Conservation (phyloP, 2,113 vertebrate genomes). For the Cyanistes caeruleus region DNA sequence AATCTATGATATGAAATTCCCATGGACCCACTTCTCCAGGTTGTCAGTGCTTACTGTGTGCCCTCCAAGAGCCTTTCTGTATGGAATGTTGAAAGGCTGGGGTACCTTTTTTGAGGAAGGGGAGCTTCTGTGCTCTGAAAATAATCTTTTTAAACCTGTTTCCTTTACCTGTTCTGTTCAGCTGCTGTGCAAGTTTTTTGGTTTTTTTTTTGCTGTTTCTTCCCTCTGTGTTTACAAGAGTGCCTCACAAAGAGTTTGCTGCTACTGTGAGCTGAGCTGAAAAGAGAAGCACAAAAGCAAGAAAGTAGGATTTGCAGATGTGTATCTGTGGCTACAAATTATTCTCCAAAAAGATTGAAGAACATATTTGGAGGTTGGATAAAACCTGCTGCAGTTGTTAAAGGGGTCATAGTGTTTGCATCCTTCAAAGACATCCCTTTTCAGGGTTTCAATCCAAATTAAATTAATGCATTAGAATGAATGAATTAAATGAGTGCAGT, state of each 20-base stretch:
- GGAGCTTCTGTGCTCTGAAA: neutral
- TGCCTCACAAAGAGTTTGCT: neutral
- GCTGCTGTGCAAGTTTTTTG: neutral
- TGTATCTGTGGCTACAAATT: neutral
- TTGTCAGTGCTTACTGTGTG: neutral
- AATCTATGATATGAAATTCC: neutral
- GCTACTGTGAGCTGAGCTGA: neutral
- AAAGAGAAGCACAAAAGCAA: neutral
- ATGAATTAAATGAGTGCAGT: neutral
- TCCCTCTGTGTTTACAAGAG: neutral
- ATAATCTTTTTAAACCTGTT: neutral
- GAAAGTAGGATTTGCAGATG: neutral
- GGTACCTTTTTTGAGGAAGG: neutral
- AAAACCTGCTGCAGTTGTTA: neutral
- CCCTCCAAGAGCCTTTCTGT: neutral
- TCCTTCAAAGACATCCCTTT: neutral
- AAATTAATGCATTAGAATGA: neutral
- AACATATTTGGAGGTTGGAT: neutral
- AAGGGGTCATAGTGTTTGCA: neutral
- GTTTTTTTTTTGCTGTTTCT: slow-evolving; percentile 28
- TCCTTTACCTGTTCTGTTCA: neutral
- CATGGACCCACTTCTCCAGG: accelerated
- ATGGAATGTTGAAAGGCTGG: neutral
- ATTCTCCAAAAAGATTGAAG: neutral
- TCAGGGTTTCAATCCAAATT: neutral